Evolutionary conservation across 2,888 invertebrate genomes (phyloP), one percentile per base, ranked within the genome.

Genomic region (Clivina fossor): DNA sequence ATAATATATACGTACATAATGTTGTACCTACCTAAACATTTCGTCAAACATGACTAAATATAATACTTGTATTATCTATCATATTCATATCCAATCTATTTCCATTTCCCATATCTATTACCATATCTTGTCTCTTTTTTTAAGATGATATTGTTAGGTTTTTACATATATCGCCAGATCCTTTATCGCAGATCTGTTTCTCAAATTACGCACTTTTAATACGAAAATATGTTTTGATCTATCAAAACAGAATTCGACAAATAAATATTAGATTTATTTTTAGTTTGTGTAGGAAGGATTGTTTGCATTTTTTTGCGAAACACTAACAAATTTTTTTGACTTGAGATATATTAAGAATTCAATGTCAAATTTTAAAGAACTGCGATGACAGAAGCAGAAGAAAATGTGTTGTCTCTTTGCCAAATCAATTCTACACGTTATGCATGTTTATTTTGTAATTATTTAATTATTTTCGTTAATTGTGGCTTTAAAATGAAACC

Each of bases 31-130:
- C 9, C 20, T 46, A 46, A 32, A 32, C 13, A 46, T 47, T 35
- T 33, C 24, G 49, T 49, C 38, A 40, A 28, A 48, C 26, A 48
- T 48, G 37, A 49, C 49, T 11, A 37, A 24, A 49, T 37, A 49
- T 40, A 28, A 13, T 37, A 46, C 11, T 35, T 43, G 26, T 41
- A 19, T 44, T 16, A 44, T 7, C 24, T 43, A 30, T 18, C 15
- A 43, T n/a, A n/a, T n/a, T n/a, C n/a, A n/a, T n/a, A n/a, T n/a
- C n/a, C n/a, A n/a, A n/a, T n/a, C n/a, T n/a, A n/a, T n/a, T n/a
- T n/a, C 15, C 18, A 43, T 43, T 44, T 44, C 16, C 47, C 33
- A 28, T 47, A 47, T 22, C 47, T 33, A 11, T 22, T 47, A 22
- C 33, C 33, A 33, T 22, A 47, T 22, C 33, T 47, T 20, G 20